Conservation (phyloP, 2,113 vertebrate species). For the Corythornis vintsioides region DNA sequence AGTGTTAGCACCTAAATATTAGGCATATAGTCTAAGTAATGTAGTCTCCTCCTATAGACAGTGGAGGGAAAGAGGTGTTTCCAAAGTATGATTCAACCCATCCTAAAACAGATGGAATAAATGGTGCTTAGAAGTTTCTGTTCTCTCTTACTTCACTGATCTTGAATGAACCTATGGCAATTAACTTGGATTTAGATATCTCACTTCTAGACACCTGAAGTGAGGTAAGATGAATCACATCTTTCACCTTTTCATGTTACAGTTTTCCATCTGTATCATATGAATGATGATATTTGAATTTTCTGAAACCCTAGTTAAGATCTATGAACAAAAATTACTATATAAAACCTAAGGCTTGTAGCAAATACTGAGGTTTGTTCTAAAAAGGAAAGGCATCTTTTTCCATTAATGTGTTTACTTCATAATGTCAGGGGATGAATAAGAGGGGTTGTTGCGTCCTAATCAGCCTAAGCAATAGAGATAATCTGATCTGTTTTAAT, state of each 20-base stretch:
- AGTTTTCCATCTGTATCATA: background rate
- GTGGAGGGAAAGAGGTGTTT: background rate
- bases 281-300: conserved; percentile 2
- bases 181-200: conserved; percentile 40
- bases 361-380: background rate
- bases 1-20: background rate
- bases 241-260: conserved; percentile 25
- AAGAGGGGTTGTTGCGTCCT: background rate
- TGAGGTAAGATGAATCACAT: conserved; percentile 1
- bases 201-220: background rate
- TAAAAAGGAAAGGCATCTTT: background rate
- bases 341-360: background rate
- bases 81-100: background rate
- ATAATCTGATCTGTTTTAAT: conserved; percentile 16
- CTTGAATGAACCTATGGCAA: background rate
- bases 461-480: background rate
- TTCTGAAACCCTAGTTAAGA: background rate
- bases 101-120: background rate
- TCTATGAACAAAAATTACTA: conserved; percentile 1
- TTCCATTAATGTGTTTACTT: background rate
- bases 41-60: background rate
- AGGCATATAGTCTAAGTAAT: background rate
- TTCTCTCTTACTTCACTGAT: background rate
- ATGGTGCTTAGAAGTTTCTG: background rate
- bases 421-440: background rate